Base-by-base conservation (phyloP, 2,113 vertebrate genomes). In the Malurus cyaneus region DNA sequence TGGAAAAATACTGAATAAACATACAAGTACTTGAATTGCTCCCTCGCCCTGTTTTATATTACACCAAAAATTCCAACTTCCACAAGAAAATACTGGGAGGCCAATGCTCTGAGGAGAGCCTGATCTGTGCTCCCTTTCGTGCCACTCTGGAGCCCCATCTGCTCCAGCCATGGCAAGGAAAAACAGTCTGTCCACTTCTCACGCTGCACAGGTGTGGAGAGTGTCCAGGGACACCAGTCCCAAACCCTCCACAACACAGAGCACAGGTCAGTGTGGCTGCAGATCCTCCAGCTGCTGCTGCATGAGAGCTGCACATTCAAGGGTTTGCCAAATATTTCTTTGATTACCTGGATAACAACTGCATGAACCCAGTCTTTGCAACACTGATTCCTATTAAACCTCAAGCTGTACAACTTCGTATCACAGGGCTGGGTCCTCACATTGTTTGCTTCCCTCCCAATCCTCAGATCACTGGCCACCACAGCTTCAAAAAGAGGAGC, bases 231-330 rank as follows among this genome's bases (percentile, higher is more conserved):
- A 15, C 34, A 64, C 18, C 12, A 2, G 32, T 16, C n/a, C 60
- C 56, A 71, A 86, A 31, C 17, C 10, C 66, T 50, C 74, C 29
- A 21, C 7, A 6, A 18, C 50, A 56, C 0, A 0, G 6, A 59
- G 36, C 26, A 77, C 21, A 46, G 39, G 50, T 65, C 69, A 79
- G 17, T 3, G 1, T 29, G 36, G 20, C 16, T 54, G 50, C 49
- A 64, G n/a, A 59, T 34, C 14, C 5, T 71, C 44, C 53, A 42
- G 1, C 14, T 2, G 1, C 57, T 16, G 25, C 31, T 11, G 34
- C 4, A 26, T 1, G 2, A 89, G 65, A 4, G 21, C 52, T 44
- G n/a, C 3, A 5, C 13, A 23, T 28, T 13, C 19, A 57, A 82
- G 12, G 12, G 8, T 47, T 69, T 59, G 4, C 26, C 74, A 77